Base-by-base conservation (phyloP, 2,113 vertebrate genomes). In the Pseudorasbora parva region DNA sequence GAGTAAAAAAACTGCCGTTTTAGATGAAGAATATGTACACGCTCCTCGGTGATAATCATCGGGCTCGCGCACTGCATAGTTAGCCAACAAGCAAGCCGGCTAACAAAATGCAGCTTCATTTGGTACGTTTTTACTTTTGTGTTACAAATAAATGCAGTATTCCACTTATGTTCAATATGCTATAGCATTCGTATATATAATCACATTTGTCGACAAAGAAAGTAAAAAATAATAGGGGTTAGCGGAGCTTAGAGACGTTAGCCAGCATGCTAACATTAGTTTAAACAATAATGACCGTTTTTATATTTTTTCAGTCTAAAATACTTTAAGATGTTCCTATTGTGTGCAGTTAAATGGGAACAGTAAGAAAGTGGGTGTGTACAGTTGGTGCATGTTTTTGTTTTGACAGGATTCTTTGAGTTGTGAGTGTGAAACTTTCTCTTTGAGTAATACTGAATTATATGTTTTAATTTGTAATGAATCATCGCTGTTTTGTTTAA, bases 301-400 rank as follows among this genome's bases (percentile, higher is more conserved):
- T 23, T n/a, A 1, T 30, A 1, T 15, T 41, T 54, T 47, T 30
- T 49, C 17, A 37, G 19, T 57, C 0, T 14, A 21, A 60, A 23
- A 62, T 25, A 11, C 12, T 5, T 17, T 0, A 1, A 45, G 17
- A 57, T 41, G 1, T 51, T 4, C 6, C 8, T 33, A 9, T 64
- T 81, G 1, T 41, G 11, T 69, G 11, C 5, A 57, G 10, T 56
- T 12, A 69, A 33, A 33, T 7, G 30, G 47, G 12, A 11, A 25
- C 5, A 41, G 8, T 37, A 11, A 11, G 12, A 71, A 81, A 56
- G 78, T 41, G 64, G 64, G 79, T 56, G 64, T 71, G 79, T 54
- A 2, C 27, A n/a, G 60, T 81, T n/a, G 25, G 8, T 54, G 78
- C 59, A 30, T 79, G 77, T 64, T 51, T n/a, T 69, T 81, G 11